Conservation (phyloP, 23 tunicate genomes). For the Botrylloides violaceus region DNA sequence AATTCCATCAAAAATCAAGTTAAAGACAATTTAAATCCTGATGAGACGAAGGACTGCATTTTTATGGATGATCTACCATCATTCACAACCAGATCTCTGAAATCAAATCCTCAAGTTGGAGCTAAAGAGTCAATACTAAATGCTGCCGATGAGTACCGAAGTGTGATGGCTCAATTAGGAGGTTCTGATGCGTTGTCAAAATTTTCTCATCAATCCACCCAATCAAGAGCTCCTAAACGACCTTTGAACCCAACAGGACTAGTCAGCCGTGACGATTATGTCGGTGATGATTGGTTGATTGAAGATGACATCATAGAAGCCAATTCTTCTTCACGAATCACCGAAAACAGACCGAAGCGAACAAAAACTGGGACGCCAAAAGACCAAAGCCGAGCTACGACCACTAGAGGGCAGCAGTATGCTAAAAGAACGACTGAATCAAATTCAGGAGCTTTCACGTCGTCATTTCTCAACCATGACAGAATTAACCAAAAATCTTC, state of each 20-base stretch:
- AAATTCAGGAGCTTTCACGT: background rate
- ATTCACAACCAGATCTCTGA: no score
- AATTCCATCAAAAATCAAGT: no score
- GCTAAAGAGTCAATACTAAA: background rate
- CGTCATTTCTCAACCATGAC: slow-evolving; percentile 5
- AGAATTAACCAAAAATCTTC: background rate
- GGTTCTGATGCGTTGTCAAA: slow-evolving; percentile 8
- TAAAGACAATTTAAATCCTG: no score
- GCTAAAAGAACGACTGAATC: background rate
- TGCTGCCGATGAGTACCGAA: slow-evolving; percentile 10
- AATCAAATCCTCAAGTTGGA: background rate
- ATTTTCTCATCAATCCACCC: background rate
- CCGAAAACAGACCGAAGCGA: slow-evolving; percentile 10
- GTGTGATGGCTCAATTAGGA: slow-evolving; percentile 10
- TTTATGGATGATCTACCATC: no score
- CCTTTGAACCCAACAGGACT: background rate
- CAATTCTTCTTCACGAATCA: background rate
- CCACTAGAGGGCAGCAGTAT: background rate
- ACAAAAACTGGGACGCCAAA: slow-evolving; percentile 26
- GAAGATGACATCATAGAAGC: slow-evolving; percentile 25
- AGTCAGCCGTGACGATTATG: slow-evolving; percentile 6
- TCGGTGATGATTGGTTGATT: slow-evolving; percentile 56
- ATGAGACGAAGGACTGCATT: no score
- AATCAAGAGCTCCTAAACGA: background rate
- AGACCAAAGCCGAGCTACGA: background rate